Evolutionary conservation across 2,888 invertebrate genomes (phyloP), one percentile per base, ranked within the genome.

Genomic region (Hirtodrosophila cameraria): DNA sequence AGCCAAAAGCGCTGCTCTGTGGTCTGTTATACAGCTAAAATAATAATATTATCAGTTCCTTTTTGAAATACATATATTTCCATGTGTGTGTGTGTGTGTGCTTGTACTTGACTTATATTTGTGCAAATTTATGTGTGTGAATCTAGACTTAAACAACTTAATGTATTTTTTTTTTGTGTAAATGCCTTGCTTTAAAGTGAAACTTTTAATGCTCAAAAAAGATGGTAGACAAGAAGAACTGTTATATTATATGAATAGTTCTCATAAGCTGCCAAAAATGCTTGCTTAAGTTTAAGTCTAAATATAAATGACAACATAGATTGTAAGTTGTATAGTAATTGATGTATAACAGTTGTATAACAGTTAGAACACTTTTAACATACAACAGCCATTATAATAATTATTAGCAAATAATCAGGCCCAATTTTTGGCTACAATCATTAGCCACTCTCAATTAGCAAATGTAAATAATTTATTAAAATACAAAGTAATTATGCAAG

Each of bases 121-220:
- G n/a, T n/a, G n/a, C n/a, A n/a, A 13, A 27, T 50, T 18, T 16
- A 6, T 43, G 33, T 48, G 28, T 52, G 20, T 43, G 35, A 43
- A 23, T 28, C 20, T 63, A 58, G 39, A 27, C 41, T 43, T 62
- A 69, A 55, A 41, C 33, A 45, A 49, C 62, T 59, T 46, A 35
- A 63, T 39, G 39, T 13, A 0, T 16, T 50, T 53, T 25, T 33
- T 35, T 16, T 36, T 35, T 36, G 20, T 67, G 33, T 33, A 38
- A n/a, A 25, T 63, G 57, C 13, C 42, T 65, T 62, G 86, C 86
- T 80, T 83, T 70, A 64, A 86, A 86, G 73, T 77, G 85, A 67
- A 88, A 87, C 74, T 71, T 85, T 76, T 68, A 88, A 88, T 85
- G 85, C 85, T 85, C 85, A 74, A 69, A 66, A n/a, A n/a, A n/a